Evolutionary conservation across 2,113 vertebrate species (phyloP).

Genomic region (Hoplias malabaricus): DNA sequence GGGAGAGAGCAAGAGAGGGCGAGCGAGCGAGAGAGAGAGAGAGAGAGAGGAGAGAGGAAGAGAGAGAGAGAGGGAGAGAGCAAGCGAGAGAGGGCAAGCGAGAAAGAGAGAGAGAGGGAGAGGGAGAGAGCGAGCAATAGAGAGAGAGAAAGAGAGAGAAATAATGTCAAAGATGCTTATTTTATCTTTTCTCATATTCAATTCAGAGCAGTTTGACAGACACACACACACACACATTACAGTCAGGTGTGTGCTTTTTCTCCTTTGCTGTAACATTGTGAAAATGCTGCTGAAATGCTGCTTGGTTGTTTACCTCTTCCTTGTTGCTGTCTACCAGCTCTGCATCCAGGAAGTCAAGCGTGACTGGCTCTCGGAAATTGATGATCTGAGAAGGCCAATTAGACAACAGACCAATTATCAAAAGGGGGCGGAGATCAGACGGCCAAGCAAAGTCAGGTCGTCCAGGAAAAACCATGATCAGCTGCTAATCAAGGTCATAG

Average conservation of each 20-base stretch:
- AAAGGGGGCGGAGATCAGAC: slow-evolving; percentile 37
- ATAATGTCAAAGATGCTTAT: neutral
- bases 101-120: neutral
- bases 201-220: neutral
- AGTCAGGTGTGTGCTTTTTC: neutral
- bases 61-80: neutral
- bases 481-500: neutral
- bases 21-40: neutral
- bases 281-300: neutral
- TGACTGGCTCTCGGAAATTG: slow-evolving; percentile 94
- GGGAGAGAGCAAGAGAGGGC: neutral
- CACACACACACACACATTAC: neutral
- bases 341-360: slow-evolving; percentile 94
- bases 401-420: slow-evolving; percentile 4
- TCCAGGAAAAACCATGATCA: neutral
- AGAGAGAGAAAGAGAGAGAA: neutral
- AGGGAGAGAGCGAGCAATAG: neutral
- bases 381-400: slow-evolving; percentile 77
- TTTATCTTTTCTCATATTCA: neutral
- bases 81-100: too few species aligned
- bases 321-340: slow-evolving; percentile 94
- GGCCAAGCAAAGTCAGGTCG: neutral
- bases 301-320: slow-evolving; percentile 79
- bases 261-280: neutral
- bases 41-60: neutral